Percentiles rank a stretch among this genome's conserved stretches.
Evolutionary conservation across 2,797 vertebrate genomes (phyloP).

Genomic region (Echiichthys vipera): DNA sequence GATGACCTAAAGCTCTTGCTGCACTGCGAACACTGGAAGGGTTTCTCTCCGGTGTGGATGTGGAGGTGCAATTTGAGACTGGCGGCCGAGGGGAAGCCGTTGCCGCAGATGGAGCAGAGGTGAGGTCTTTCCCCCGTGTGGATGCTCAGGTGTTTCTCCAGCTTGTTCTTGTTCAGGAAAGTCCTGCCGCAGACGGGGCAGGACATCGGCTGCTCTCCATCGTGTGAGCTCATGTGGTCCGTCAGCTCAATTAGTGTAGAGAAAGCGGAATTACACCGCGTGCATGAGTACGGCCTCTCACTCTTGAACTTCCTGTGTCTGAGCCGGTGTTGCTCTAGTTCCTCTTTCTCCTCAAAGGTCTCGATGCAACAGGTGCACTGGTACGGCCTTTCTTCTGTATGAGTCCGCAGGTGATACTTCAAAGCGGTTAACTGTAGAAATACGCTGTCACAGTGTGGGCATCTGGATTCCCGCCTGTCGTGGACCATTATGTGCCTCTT

Average conservation of each 20-base stretch:
- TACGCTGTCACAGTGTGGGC: conserved; percentile 86
- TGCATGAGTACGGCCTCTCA: conserved; percentile 78
- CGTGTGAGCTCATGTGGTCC: conserved; percentile 70
- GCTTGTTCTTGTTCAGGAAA: conserved; percentile 84
- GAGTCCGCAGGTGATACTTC: conserved; percentile 88
- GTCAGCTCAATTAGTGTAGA: conserved; percentile 69
- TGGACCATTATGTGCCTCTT: conserved; percentile 86
- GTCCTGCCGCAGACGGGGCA: conserved; percentile 86
- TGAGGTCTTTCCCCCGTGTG: conserved; percentile 86
- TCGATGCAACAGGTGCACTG: conserved; percentile 87
- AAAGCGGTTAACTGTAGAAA: conserved; percentile 86
- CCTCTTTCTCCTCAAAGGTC: conserved; percentile 83
- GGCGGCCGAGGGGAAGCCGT: conserved; percentile 85
- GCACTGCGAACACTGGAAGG: conserved; percentile 74
- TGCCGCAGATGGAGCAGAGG: conserved; percentile 84
- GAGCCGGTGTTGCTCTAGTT: conserved; percentile 86
- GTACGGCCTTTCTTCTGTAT: conserved; percentile 84
- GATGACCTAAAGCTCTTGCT: conserved; percentile 72
- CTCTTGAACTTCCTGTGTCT: conserved; percentile 81
- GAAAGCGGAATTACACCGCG: conserved; percentile 80
- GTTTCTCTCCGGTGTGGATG: conserved; percentile 81
- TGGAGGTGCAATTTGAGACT: conserved; percentile 85
- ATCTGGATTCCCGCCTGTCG: conserved; percentile 82
- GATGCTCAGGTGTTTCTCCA: conserved; percentile 87
- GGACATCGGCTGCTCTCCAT: conserved; percentile 71